phyloP scores from a whole-genome alignment of 2,113 vertebrate genomes.

The Cygnus buccinator region DNA sequence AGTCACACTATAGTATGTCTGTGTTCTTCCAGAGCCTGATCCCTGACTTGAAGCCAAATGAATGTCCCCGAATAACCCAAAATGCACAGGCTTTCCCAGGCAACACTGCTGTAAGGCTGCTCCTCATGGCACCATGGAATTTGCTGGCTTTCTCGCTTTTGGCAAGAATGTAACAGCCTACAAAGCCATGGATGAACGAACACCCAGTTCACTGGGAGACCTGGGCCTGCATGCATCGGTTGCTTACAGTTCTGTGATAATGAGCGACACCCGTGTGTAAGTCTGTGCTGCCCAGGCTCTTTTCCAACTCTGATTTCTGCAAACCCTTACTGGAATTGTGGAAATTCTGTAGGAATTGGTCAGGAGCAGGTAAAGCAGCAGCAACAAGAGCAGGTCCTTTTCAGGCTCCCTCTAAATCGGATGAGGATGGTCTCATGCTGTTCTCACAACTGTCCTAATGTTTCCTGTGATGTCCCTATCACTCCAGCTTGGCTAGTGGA shows the following conservation, averaged over 20 bases:
- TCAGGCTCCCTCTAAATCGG: background rate
- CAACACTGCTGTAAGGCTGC: background rate
- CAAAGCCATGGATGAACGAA: rapidly evolving
- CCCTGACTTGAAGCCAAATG: background rate
- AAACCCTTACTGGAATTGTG: background rate
- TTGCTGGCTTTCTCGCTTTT: background rate
- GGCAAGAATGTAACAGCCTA: background rate
- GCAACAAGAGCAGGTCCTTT: background rate
- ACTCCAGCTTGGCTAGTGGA: background rate
- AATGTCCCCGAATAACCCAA: background rate
- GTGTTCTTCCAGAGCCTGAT: background rate
- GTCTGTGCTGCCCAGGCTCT: background rate
- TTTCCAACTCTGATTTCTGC: background rate
- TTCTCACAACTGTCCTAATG: background rate
- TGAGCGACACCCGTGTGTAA: background rate
- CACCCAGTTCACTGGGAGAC: background rate
- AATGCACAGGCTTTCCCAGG: background rate
- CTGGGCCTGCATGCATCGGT: background rate
- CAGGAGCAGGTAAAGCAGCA: background rate
- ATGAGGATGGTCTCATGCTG: background rate
- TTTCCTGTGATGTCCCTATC: background rate
- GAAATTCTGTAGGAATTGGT: background rate
- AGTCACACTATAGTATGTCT: background rate
- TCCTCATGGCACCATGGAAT: no score
- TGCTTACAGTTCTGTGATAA: background rate